Conservation (phyloP, 2,888 invertebrate genomes). For the Sminthurides aquaticus region DNA sequence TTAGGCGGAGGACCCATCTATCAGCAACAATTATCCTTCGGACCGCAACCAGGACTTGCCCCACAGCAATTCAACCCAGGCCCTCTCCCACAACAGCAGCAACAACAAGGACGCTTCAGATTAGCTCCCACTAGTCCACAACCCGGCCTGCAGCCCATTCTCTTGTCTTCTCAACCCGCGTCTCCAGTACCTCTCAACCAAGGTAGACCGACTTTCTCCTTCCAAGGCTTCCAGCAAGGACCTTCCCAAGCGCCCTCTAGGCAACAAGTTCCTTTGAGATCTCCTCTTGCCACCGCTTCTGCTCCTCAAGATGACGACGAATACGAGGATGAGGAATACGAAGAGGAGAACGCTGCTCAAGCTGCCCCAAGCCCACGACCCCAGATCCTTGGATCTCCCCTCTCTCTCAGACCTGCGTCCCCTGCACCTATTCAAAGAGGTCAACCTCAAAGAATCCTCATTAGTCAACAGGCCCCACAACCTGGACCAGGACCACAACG, state of each 20-base stretch:
- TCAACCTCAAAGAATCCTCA: conserved; percentile 16
- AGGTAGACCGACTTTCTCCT: background rate
- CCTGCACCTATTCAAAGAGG: conserved; percentile 25
- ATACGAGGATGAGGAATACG: conserved; percentile 42
- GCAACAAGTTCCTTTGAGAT: background rate
- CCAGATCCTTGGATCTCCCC: conserved; percentile 16
- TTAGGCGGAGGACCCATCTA: conserved; percentile 27
- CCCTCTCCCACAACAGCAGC: too few species aligned
- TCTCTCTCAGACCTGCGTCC: background rate
- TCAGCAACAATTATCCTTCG: conserved; percentile 31
- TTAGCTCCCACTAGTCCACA: background rate
- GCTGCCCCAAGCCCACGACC: conserved; percentile 6
- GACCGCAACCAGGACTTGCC: conserved; percentile 24
- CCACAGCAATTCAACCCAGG: conserved; percentile 6
- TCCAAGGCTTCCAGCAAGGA: conserved; percentile 28
- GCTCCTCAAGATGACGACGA: conserved; percentile 39
- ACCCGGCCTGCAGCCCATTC: conserved; percentile 1
- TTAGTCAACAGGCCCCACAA: conserved; percentile 12
- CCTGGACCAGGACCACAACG: conserved; percentile 26
- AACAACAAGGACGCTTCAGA: conserved; percentile 17
- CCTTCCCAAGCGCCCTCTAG: background rate
- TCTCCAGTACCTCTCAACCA: background rate
- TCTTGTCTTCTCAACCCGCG: conserved; percentile 1
- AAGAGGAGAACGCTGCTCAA: conserved; percentile 33
- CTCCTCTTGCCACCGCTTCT: conserved; percentile 16